Evolutionary conservation across 2,113 vertebrate genomes (phyloP).

Genomic region (Scomber japonicus): DNA sequence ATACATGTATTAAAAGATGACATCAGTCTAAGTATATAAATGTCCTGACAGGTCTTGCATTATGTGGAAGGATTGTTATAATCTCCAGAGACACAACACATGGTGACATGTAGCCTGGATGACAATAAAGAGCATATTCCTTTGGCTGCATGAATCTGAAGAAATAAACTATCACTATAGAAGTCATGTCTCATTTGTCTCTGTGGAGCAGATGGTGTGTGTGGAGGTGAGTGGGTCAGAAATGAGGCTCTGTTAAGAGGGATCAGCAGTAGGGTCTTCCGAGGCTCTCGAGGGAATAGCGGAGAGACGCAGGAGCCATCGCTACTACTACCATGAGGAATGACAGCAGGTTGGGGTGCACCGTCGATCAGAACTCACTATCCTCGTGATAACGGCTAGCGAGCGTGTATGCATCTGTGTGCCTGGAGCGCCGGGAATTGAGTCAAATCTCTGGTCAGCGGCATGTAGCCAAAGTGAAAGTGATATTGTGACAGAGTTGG

Average conservation of each 20-base stretch:
- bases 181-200: conserved; percentile 24
- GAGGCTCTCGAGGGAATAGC: conserved; percentile 23
- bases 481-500: conserved; percentile 54
- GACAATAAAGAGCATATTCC: background rate
- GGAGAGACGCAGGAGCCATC: conserved; percentile 11
- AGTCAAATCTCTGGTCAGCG: conserved; percentile 48
- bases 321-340: conserved; percentile 45
- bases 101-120: background rate
- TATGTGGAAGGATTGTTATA: conserved; percentile 1
- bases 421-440: conserved; percentile 3
- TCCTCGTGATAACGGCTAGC: background rate
- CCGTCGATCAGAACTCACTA: conserved; percentile 26
- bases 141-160: background rate
- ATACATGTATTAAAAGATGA: conserved; percentile 13
- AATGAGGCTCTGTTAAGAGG: conserved; percentile 46
- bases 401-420: background rate
- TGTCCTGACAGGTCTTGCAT: background rate
- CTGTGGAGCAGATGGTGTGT: background rate
- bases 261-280: conserved; percentile 44
- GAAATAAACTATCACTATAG: conserved; percentile 13
- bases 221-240: conserved; percentile 28
- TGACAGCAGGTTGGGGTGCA: conserved; percentile 23
- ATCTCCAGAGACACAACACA: background rate
- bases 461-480: conserved; percentile 55
- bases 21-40: conserved; percentile 10